Evolutionary conservation across 2,797 vertebrate species (phyloP).

Genomic region (Aulostomus chinensis): DNA sequence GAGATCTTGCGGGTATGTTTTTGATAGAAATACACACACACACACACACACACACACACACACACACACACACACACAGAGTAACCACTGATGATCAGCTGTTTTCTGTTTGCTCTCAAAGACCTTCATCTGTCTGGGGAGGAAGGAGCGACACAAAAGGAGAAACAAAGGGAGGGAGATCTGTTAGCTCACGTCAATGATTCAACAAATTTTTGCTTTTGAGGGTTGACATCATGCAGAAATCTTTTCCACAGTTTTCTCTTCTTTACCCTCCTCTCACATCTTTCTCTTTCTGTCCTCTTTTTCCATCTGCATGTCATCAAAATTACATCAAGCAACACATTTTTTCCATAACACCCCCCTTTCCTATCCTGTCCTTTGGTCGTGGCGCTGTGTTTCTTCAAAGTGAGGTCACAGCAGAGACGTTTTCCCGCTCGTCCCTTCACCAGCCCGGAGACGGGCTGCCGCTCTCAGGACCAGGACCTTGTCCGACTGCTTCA

Average conservation of each 20-base stretch:
- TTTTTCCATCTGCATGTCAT: constrained; percentile 29
- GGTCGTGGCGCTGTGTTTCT: constrained; percentile 14
- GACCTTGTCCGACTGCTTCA: constrained; percentile 27
- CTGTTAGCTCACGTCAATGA: constrained; percentile 48
- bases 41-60: constrained; percentile 24
- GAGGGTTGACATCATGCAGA: constrained; percentile 49
- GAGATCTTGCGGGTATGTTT: constrained; percentile 95
- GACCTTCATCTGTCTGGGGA: constrained; percentile 39
- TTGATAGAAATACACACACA: constrained; percentile 53
- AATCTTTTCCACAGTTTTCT: constrained; percentile 40
- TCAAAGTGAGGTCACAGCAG: constrained; percentile 30
- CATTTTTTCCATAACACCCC: constrained; percentile 9
- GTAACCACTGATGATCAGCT: constrained; percentile 68
- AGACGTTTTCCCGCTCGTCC: constrained; percentile 28
- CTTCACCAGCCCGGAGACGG: constrained; percentile 13
- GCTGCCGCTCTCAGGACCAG: constrained; percentile 23
- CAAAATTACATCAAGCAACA: constrained; percentile 25
- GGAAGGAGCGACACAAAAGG: constrained; percentile 15
- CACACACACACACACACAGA: constrained; percentile 29
- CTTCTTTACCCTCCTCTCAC: constrained; percentile 7
- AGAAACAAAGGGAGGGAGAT: constrained; percentile 36
- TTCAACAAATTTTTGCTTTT: constrained; percentile 47
- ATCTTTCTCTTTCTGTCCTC: constrained; percentile 4
- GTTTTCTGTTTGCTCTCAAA: constrained; percentile 66
- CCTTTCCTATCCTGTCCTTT: not conserved